phyloP scores from a whole-genome alignment of 2,888 invertebrate genomes.

The Drosophila limbata region DNA sequence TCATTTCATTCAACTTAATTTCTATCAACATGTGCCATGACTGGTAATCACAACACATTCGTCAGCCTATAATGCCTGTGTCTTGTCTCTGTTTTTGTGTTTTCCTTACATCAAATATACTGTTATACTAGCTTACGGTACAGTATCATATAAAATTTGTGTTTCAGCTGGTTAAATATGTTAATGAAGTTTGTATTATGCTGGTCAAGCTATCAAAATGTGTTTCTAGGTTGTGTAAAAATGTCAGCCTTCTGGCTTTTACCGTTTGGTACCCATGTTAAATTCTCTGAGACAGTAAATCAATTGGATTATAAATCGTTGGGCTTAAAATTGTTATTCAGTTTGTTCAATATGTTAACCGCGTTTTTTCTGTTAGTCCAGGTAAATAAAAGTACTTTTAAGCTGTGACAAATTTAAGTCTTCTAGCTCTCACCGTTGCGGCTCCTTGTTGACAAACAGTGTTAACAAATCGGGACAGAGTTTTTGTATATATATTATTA shows the following conservation, averaged over 20 bases:
- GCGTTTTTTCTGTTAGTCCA: too few relatives aligned
- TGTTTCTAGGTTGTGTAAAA: background rate
- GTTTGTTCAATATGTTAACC: too few relatives aligned
- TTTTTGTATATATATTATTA: background rate
- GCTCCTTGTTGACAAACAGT: background rate
- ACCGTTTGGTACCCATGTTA: too few relatives aligned
- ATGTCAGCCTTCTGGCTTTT: too few relatives aligned
- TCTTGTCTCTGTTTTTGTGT: background rate
- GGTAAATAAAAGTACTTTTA: too few relatives aligned
- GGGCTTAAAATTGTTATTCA: too few relatives aligned
- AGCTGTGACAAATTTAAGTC: too few relatives aligned
- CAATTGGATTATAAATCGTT: too few relatives aligned
- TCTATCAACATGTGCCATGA: slow-evolving; percentile 16
- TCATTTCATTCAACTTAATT: slow-evolving; percentile 24
- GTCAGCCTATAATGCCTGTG: background rate
- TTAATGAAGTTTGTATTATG: background rate
- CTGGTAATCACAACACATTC: slow-evolving; percentile 8
- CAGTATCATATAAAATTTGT: background rate
- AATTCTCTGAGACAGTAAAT: too few relatives aligned
- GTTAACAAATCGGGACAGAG: background rate
- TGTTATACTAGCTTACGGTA: background rate
- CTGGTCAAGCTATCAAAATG: background rate
- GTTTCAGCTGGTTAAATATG: background rate
- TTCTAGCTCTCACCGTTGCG: background rate
- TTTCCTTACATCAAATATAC: background rate